phyloP scores from a whole-genome alignment of 2,888 invertebrate genomes.

The Oligia fasciuncula region DNA sequence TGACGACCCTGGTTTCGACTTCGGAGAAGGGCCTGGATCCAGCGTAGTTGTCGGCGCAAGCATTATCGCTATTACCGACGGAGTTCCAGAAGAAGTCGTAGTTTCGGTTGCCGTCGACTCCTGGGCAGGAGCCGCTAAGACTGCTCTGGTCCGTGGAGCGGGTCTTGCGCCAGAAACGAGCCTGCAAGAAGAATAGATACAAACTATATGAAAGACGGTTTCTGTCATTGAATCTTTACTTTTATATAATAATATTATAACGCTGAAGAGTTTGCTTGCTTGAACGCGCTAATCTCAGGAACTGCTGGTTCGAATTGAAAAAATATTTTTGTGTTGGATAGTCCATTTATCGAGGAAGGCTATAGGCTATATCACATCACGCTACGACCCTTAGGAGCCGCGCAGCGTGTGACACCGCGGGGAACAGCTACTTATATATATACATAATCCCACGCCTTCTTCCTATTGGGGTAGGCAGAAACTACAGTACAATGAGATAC shows the following conservation, averaged over 20 bases:
- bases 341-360: too few relatives aligned
- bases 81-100: constrained; percentile 93
- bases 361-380: too few relatives aligned
- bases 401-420: too few relatives aligned
- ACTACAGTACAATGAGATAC: neutral
- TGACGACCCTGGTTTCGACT: constrained; percentile 91
- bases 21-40: constrained; percentile 92
- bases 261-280: too few relatives aligned
- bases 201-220: neutral
- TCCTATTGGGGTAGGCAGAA: neutral
- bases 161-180: constrained; percentile 93
- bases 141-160: constrained; percentile 85
- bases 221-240: neutral
- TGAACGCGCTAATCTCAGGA: too few relatives aligned
- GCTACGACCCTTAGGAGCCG: too few relatives aligned
- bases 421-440: neutral
- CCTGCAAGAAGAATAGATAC: constrained; percentile 76
- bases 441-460: neutral
- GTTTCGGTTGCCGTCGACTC: constrained; percentile 94
- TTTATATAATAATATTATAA: too few relatives aligned
- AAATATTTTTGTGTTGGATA: too few relatives aligned
- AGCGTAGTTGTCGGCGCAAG: constrained; percentile 91
- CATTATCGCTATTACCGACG: constrained; percentile 87
- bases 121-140: constrained; percentile 87
- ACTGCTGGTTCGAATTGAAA: too few relatives aligned